Percentiles rank a stretch among this genome's conserved stretches.
Evolutionary conservation across 2,113 vertebrate species (phyloP).

Genomic region (Albula glossodonta): DNA sequence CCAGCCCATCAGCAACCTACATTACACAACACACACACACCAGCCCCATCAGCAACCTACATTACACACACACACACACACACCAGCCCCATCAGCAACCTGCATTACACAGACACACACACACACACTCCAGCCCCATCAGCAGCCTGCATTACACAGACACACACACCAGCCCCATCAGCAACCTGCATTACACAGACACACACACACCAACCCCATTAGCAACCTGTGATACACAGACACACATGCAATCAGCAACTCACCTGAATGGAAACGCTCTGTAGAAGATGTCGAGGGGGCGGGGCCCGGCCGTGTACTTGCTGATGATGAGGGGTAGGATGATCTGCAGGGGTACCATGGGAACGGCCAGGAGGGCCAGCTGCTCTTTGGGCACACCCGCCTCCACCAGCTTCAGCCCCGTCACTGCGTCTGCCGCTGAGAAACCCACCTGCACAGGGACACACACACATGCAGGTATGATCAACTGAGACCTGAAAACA

Average conservation of each 20-base stretch:
- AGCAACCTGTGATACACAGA: too few relatives aligned
- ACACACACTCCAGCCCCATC: conserved; percentile 87
- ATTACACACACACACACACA: too few relatives aligned
- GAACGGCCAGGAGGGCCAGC: conserved; percentile 90
- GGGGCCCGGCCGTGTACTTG: conserved; percentile 93
- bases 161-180: too few relatives aligned
- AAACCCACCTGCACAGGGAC: conserved; percentile 82
- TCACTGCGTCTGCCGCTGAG: conserved; percentile 94
- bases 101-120: too few relatives aligned
- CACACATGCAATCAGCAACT: too few relatives aligned
- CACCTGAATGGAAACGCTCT: conserved; percentile 91
- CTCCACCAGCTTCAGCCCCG: conserved; percentile 93
- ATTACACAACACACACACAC: too few relatives aligned
- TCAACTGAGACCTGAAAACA: too few relatives aligned
- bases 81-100: too few relatives aligned
- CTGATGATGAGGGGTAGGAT: conserved; percentile 91
- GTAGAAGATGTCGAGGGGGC: conserved; percentile 90
- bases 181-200: too few relatives aligned
- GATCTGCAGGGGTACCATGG: conserved; percentile 97
- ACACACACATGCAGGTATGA: background rate
- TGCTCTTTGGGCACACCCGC: conserved; percentile 95
- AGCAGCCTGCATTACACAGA: conserved; percentile 71
- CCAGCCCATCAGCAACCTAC: conserved; percentile 89
- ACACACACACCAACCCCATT: too few relatives aligned
- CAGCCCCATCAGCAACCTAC: too few relatives aligned